phyloP scores from a whole-genome alignment of 2,113 vertebrate species.

The Saguinus imperator region DNA sequence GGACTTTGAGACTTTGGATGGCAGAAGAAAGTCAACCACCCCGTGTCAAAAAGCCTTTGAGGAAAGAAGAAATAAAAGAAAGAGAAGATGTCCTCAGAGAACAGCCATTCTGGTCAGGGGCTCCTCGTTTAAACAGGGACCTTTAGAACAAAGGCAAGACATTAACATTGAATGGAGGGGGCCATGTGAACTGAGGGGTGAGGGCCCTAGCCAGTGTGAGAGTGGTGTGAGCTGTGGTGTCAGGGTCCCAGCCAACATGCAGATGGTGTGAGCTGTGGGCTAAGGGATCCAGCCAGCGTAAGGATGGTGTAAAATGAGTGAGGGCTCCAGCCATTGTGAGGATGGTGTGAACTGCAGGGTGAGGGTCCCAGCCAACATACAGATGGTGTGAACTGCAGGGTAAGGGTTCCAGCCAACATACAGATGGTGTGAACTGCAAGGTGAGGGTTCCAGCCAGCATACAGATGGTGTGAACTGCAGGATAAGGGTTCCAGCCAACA shows the following conservation, averaged over 20 bases:
- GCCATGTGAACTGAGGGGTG: not conserved
- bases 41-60: not conserved
- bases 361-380: too few relatives aligned
- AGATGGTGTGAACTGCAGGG: not conserved
- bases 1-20: too few relatives aligned
- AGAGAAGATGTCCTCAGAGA: not conserved
- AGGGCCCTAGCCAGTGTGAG: too few relatives aligned
- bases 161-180: too few relatives aligned
- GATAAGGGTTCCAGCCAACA: not conserved
- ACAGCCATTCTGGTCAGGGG: not conserved
- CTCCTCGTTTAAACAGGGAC: not conserved
- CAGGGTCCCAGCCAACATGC: too few relatives aligned
- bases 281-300: too few relatives aligned
- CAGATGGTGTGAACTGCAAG: not conserved
- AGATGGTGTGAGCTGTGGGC: too few relatives aligned
- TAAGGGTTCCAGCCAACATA: not conserved
- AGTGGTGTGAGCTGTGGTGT: too few relatives aligned
- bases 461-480: not conserved
- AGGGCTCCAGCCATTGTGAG: not conserved
- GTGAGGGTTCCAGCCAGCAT: not conserved
- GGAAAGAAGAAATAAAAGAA: not conserved
- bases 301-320: too few relatives aligned
- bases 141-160: not conserved
- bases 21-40: not conserved
- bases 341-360: not conserved